Conservation (phyloP, 2,888 invertebrate species). For the Monochamus alternatus region DNA sequence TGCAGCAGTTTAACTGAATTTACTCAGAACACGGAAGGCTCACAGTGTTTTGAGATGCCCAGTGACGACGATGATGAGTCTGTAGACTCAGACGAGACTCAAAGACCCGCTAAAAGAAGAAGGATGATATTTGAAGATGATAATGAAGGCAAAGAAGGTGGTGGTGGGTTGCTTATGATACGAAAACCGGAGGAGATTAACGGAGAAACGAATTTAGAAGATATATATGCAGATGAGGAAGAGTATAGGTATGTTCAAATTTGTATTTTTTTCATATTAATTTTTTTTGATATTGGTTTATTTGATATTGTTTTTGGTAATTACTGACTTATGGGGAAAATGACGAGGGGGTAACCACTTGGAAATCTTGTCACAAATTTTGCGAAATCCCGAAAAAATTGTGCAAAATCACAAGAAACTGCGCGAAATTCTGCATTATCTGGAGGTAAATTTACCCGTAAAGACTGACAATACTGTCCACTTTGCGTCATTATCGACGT, state of each 20-base stretch:
- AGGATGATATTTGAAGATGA: conserved; percentile 41
- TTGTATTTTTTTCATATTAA: no score
- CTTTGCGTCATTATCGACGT: no score
- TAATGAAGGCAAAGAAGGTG: conserved; percentile 32
- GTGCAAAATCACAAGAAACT: no score
- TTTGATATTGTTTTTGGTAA: no score
- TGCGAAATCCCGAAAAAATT: no score
- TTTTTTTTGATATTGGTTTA: no score
- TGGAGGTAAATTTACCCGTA: no score
- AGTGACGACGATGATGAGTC: conserved; percentile 61
- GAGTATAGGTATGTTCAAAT: conserved; percentile 53
- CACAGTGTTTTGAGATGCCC: conserved; percentile 57
- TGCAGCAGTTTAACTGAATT: conserved; percentile 64
- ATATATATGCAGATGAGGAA: conserved; percentile 54
- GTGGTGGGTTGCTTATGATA: conserved; percentile 28
- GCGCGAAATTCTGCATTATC: no score
- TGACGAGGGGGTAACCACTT: no score
- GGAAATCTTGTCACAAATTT: no score
- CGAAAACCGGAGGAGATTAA: conserved; percentile 38
- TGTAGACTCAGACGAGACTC: conserved; percentile 48
- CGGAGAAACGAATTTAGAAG: conserved; percentile 40
- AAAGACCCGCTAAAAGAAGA: conserved; percentile 39
- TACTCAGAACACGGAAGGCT: conserved; percentile 62
- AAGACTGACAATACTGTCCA: no score
- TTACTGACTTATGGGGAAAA: no score